Percentiles rank a stretch among this genome's conserved stretches.
These are phyloP conservation scores for Philopotamus ludificatus DNA, from an alignment of 1,140 invertebrate species.

Conservation along the genomic window DNA sequence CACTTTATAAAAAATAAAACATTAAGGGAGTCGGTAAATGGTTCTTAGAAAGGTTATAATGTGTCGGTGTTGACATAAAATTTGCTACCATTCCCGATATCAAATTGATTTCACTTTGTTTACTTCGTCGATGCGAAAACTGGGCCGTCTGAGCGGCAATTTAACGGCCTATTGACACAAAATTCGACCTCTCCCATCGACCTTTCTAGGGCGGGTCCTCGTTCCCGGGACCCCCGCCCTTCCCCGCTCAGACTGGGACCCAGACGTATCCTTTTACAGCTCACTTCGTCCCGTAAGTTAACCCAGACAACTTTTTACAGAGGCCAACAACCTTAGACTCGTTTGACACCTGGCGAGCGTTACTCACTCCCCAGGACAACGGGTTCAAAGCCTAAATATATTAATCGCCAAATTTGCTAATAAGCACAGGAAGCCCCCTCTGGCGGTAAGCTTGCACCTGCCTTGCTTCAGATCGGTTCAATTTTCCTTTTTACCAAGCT, in stretches of 20 bases:
- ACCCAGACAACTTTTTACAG: background rate
- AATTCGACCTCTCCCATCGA: background rate
- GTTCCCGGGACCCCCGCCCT: background rate
- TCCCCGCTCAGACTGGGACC: background rate
- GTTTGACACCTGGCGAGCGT: background rate
- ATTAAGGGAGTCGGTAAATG: no score
- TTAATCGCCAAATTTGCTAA: background rate
- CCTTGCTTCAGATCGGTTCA: background rate
- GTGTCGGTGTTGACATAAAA: no score
- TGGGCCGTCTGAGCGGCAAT: background rate
- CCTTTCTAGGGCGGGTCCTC: background rate
- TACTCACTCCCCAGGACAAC: background rate
- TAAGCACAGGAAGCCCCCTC: background rate
- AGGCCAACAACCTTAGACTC: background rate
- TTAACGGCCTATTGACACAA: background rate
- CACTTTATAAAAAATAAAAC: no score
- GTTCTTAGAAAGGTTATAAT: no score
- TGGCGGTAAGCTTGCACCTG: background rate
- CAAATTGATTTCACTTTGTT: background rate
- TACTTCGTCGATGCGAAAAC: background rate
- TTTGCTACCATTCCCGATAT: no score
- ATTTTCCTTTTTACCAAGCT: background rate
- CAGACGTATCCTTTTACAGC: background rate
- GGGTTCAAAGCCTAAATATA: background rate
- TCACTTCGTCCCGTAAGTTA: background rate